Evolutionary conservation across 2,113 vertebrate genomes (phyloP), one percentile per base, ranked within the genome.

Genomic region (Takifugu bimaculatus): DNA sequence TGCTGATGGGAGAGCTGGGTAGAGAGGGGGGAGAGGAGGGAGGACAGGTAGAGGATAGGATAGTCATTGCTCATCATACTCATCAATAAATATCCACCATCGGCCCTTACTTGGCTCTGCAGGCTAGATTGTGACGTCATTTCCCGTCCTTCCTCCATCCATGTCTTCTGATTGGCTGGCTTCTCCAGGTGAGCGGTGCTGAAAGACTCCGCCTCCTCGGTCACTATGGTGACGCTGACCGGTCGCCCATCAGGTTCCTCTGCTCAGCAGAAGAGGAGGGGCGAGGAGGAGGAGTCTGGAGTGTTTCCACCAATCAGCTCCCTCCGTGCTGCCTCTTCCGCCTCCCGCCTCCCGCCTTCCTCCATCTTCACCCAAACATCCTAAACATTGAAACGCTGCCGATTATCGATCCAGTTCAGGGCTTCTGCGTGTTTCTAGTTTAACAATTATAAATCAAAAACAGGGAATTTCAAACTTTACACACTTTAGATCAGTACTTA

Each of bases 141-240:
- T 10, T 32, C 45, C 13, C 47, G 49, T 13, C 50, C 54, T 0
- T 15, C 29, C 4, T 51, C 50, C 0, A 2, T 13, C 0, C 1
- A 12, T 52, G 5, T 4, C 49, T 54, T 67, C 0, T 27, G 64
- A 58, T 43, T 57, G 60, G 68, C 2, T 4, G 25, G 11, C 35
- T 10, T 13, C 1, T 61, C 53, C 10, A 60, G 51, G 49, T 70
- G 67, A 51, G 70, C 28, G 35, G 61, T 7, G 26, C 61, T 72
- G 1, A 85, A 82, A 0, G 72, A 75, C 54, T 82, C 80, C 0
- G 82, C 83, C 54, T 75, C 80, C 0, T 72, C 50, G 7, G 83
- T 80, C 2, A 82, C 54, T 0, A 85, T 74, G 65, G 72, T 13
- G 0, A 85, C 70, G 5, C 61, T 60, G n/a, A 80, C 59, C 44